These are phyloP conservation scores for Cydia fagiglandana DNA, from an alignment of 1,140 invertebrate genomes.

Conservation along the genomic window DNA sequence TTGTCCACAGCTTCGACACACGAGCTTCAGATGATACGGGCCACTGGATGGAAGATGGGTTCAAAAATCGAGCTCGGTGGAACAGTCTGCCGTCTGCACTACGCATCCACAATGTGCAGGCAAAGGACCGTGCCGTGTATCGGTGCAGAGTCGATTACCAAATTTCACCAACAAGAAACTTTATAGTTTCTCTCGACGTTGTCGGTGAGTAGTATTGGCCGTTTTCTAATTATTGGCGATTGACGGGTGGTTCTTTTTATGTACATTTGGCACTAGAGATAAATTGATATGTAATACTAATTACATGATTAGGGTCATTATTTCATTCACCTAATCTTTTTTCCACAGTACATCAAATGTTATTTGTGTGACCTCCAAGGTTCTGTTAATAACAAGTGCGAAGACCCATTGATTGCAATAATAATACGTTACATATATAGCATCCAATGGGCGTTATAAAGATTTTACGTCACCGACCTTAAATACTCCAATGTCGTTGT, in stretches of 20 bases:
- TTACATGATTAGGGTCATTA: too few relatives aligned
- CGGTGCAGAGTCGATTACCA: constrained; percentile 90
- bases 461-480: too few relatives aligned
- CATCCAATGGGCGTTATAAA: too few relatives aligned
- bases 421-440: too few relatives aligned
- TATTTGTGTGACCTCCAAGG: too few relatives aligned
- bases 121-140: constrained; percentile 86
- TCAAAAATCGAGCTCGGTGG: constrained; percentile 81
- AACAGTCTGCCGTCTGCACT: constrained; percentile 80
- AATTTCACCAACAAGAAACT: constrained; percentile 89
- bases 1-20: constrained; percentile 81
- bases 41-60: constrained; percentile 81
- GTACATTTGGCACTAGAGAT: too few relatives aligned
- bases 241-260: neutral
- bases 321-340: too few relatives aligned
- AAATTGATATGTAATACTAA: too few relatives aligned
- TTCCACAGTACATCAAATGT: too few relatives aligned
- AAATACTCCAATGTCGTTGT: too few relatives aligned
- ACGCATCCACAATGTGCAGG: constrained; percentile 82
- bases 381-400: too few relatives aligned
- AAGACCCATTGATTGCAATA: too few relatives aligned
- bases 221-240: neutral
- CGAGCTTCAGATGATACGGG: constrained; percentile 79
- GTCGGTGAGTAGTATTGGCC: constrained; percentile 85
- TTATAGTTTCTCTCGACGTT: constrained; percentile 87